These are phyloP conservation scores for Spialia ferax DNA, from an alignment of 2,888 invertebrate genomes.

Conservation along the genomic window DNA sequence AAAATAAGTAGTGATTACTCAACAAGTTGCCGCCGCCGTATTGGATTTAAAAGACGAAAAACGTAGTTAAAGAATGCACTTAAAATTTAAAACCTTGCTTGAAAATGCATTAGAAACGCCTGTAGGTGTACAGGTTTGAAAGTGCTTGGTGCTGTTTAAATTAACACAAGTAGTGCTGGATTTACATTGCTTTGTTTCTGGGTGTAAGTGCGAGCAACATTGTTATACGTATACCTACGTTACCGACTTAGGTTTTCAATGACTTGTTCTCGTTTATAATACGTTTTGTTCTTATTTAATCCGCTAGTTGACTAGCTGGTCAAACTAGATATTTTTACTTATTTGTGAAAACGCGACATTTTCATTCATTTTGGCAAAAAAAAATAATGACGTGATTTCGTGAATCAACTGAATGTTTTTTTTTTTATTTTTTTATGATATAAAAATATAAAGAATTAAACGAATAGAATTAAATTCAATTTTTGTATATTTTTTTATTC, in stretches of 20 bases:
- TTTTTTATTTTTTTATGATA: too few species aligned
- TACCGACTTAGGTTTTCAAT: background rate
- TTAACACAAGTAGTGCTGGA: slow-evolving; percentile 12
- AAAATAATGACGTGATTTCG: too few species aligned
- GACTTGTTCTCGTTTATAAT: background rate
- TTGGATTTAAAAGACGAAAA: slow-evolving; percentile 9
- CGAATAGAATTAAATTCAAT: too few species aligned
- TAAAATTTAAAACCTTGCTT: slow-evolving; percentile 29
- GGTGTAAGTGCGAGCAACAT: background rate
- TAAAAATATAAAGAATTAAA: too few species aligned
- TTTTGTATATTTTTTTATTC: too few species aligned
- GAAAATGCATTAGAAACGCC: slow-evolving; percentile 30
- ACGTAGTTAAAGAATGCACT: slow-evolving; percentile 16
- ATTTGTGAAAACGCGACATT: too few species aligned
- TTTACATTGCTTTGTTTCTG: slow-evolving; percentile 17
- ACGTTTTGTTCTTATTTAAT: too few species aligned
- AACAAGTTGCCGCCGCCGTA: slow-evolving; percentile 7
- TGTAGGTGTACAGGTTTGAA: slow-evolving; percentile 10
- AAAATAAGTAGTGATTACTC: slow-evolving; percentile 9
- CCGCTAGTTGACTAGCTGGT: too few species aligned
- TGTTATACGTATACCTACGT: too few species aligned
- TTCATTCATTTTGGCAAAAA: too few species aligned
- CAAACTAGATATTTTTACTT: too few species aligned
- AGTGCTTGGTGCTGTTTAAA: slow-evolving; percentile 29
- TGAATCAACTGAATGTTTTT: too few species aligned